Evolutionary conservation across 2,888 invertebrate genomes (phyloP), one percentile per base, ranked within the genome.

Genomic region (Mesorhabditis sp.): DNA sequence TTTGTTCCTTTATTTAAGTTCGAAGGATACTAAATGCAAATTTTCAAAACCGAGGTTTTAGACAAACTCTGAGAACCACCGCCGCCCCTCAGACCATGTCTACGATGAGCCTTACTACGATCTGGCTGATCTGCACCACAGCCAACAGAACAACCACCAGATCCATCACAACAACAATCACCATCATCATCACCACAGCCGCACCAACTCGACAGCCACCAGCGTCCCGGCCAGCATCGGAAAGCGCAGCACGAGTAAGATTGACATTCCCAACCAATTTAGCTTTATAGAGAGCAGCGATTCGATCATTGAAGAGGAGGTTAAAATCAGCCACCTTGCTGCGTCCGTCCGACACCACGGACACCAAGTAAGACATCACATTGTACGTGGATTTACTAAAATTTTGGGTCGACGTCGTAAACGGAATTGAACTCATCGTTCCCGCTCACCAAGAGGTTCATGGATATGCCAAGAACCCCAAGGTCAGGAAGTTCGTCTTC

Each of bases 401-500:
- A 15, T 69, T 73, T 42, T 58, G 76, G 76, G 71, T 80, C 43
- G 77, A 74, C 6, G 68, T 66, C 15, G 67, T 67, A 41, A 77
- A 76, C 45, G 74, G 72, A 62, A 70, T 68, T 64, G 70, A 71
- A 4, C 66, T 80, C 10, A 68, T 78, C 64, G 72, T 76, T 43
- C 80, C 80, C 42, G 67, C 76, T 44, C 74, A 72, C 69, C 75
- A 75, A 6, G 72, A 70, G 4, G 75, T 76, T 42, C 72, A 72
- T 4, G 72, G 73, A 43, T 78, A 73, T 68, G 74, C 76, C 2
- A 74, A 73, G 67, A 76, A 75, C 66, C 65, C 67, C 6, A 71
- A 72, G 61, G 76, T 82, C 70, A 73, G 77, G 69, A 81, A 80
- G 68, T 72, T 81, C 6, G 72, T 80, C 61, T 72, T 82, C 65